Percentiles rank a stretch among this genome's conserved stretches.
These are phyloP conservation scores for Nemotelus pantherinus DNA, from an alignment of 2,888 invertebrate species.

Conservation along the genomic window DNA sequence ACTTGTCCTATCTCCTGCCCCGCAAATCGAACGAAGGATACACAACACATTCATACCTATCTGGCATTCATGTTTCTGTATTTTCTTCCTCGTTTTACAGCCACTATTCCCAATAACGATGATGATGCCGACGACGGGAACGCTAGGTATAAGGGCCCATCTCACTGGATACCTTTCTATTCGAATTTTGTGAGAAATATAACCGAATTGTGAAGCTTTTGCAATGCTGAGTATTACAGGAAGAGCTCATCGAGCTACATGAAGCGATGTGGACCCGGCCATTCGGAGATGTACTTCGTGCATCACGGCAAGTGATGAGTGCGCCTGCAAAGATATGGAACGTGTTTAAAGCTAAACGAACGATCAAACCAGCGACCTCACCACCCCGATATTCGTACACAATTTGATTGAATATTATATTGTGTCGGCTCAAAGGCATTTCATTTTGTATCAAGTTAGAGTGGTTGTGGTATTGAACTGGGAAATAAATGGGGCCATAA, in stretches of 20 bases:
- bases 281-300: conserved; percentile 7
- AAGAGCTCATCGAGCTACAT: too few species aligned
- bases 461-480: background rate
- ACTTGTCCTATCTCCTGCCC: conserved; percentile 49
- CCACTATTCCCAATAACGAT: conserved; percentile 14
- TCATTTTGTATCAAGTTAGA: background rate
- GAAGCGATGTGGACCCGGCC: background rate
- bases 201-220: background rate
- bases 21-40: background rate
- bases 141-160: conserved; percentile 9
- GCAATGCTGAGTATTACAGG: background rate
- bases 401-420: conserved; percentile 50
- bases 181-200: conserved; percentile 20
- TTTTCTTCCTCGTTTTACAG: conserved; percentile 19
- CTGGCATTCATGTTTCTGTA: conserved; percentile 1
- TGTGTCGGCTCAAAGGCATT: conserved; percentile 34
- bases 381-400: conserved; percentile 46
- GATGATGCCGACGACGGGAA: conserved; percentile 15
- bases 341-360: conserved; percentile 37
- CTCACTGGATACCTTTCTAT: background rate
- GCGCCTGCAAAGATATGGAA: conserved; percentile 27
- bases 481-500: conserved; percentile 20
- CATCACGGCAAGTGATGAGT: conserved; percentile 15
- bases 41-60: background rate
- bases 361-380: background rate